Evolutionary conservation across 2,113 vertebrate genomes (phyloP), one percentile per base, ranked within the genome.

Genomic region (Cololabis saira): DNA sequence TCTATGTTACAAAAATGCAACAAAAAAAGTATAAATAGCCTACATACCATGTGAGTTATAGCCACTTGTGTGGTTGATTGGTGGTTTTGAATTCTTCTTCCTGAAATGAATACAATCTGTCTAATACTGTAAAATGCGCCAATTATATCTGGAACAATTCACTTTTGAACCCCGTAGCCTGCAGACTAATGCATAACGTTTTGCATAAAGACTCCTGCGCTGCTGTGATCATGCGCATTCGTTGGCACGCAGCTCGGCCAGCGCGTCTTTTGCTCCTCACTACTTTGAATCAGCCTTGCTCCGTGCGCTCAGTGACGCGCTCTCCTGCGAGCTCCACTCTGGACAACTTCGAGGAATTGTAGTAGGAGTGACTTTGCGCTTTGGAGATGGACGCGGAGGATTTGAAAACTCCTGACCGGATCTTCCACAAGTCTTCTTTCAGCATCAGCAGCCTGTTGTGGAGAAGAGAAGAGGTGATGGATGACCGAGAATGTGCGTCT

Each of bases 401-500:
- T 33, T 58, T 81, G 53, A 90, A 86, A 70, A 56, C 54, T 55
- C 70, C 88, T 1, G 70, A 71, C 5, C 77, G 83, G 19, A 71
- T 83, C 51, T 69, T 87, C 49, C 89, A 91, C 80, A 90, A 90
- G 73, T 92, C 92, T 12, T 85, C 92, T 0, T 94, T 94, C 87
- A 93, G 91, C 90, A 94, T 93, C 83, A 93, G 87, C 55, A 94
- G 86, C 79, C 79, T 94, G 50, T 52, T 94, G 71, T 83, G 87
- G 76, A 88, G 88, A 61, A 75, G 84, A 56, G 92, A 92, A 15
- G 84, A 62, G 15, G 33, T 58, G 71, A 56, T 78, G 65, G 69
- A 56, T 33, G 78, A 89, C 8, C 43, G 64, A 40, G 67, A 76
- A 8, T 17, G 77, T 57, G 3, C 72, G 6, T 49, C 67, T 33